These are phyloP conservation scores for Gibbula magus DNA, from an alignment of 2,888 invertebrate genomes.

Conservation along the genomic window DNA sequence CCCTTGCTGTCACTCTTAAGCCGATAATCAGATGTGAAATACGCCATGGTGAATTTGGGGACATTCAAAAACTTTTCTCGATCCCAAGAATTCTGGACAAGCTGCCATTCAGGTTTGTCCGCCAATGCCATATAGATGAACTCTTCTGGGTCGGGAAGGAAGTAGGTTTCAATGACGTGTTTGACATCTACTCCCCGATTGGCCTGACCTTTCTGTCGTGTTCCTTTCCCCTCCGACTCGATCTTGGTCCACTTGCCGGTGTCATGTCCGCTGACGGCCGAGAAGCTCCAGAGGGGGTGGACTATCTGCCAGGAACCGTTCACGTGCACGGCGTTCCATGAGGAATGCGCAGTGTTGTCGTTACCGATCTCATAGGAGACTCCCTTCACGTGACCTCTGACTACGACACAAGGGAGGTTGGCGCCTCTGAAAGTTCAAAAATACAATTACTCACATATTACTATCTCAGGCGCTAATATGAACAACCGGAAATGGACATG, in stretches of 20 bases:
- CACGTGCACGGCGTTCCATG: slow-evolving; percentile 63
- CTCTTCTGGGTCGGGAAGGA: slow-evolving; percentile 44
- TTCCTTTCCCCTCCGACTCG: slow-evolving; percentile 28
- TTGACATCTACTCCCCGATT: slow-evolving; percentile 25
- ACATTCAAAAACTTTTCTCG: slow-evolving; percentile 34
- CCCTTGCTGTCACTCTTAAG: slow-evolving; percentile 36
- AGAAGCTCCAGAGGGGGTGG: slow-evolving; percentile 63
- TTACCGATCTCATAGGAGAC: slow-evolving; percentile 59
- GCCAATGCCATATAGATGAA: slow-evolving; percentile 43
- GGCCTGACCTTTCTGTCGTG: neutral
- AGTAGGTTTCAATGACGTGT: slow-evolving; percentile 39
- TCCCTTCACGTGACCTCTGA: slow-evolving; percentile 62
- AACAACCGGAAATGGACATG: too few species aligned
- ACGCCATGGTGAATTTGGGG: slow-evolving; percentile 35
- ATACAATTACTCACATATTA: too few species aligned
- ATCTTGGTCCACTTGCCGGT: slow-evolving; percentile 37
- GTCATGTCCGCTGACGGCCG: slow-evolving; percentile 32
- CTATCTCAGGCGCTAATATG: too few species aligned
- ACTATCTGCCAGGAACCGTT: slow-evolving; percentile 64
- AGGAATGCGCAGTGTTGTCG: slow-evolving; percentile 36
- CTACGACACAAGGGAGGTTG: slow-evolving; percentile 58
- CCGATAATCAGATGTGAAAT: slow-evolving; percentile 36
- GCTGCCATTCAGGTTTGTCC: slow-evolving; percentile 45
- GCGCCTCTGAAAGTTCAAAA: slow-evolving; percentile 49
- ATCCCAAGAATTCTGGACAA: slow-evolving; percentile 37